Evolutionary conservation across 2,113 vertebrate genomes (phyloP).

Genomic region (Crotalus helleri): DNA sequence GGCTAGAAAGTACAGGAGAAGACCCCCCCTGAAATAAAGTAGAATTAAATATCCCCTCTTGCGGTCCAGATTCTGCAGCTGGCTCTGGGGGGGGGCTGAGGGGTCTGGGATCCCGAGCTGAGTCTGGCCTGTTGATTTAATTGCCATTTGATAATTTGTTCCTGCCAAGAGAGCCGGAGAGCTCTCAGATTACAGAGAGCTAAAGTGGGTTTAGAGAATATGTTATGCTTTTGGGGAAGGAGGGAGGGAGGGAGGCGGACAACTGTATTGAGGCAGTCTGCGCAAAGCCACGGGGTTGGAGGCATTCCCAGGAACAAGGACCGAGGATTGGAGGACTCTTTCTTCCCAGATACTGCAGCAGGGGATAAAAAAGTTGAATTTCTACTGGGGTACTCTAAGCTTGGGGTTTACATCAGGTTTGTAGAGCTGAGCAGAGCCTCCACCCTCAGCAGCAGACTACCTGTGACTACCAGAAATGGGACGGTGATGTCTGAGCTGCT

Average conservation of each 20-base stretch:
- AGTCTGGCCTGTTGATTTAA: neutral
- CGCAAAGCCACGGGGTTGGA: neutral
- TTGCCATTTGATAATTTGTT: neutral
- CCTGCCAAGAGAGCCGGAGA: neutral
- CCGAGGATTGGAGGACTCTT: neutral
- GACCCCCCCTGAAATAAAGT: neutral
- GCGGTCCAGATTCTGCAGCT: neutral
- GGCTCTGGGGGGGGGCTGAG: neutral
- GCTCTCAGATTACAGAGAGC: constrained; percentile 5
- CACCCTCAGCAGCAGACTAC: neutral
- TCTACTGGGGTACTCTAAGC: neutral
- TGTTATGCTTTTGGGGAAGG: neutral
- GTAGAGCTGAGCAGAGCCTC: neutral
- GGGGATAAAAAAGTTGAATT: neutral
- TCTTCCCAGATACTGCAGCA: neutral
- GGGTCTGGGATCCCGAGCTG: neutral
- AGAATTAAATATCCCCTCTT: neutral
- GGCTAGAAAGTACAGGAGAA: too few species aligned
- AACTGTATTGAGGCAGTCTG: neutral
- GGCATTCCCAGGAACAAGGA: neutral
- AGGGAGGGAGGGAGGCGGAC: neutral
- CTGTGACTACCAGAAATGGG: neutral
- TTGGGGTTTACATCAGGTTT: neutral
- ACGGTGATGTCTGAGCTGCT: neutral
- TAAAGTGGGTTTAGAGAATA: neutral